These are phyloP conservation scores for Formicarius rufipectus DNA, from an alignment of 2,113 vertebrate species.

Conservation along the genomic window DNA sequence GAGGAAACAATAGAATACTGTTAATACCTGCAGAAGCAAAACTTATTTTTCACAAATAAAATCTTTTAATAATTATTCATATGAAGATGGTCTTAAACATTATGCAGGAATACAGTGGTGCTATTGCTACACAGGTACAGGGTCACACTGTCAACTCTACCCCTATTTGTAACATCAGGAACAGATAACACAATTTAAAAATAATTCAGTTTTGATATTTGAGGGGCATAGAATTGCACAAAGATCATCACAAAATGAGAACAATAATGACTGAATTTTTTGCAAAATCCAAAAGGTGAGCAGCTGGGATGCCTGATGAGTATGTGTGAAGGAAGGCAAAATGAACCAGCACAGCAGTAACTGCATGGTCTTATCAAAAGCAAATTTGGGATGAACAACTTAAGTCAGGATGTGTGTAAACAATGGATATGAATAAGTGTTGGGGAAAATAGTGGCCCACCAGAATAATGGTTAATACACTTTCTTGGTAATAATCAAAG, in stretches of 20 bases:
- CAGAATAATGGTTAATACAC: not conserved
- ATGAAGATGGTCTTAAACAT: not conserved
- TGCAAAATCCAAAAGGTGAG: not conserved
- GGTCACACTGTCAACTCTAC: not conserved
- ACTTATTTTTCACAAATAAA: conserved; percentile 21
- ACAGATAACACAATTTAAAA: not conserved
- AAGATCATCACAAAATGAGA: not conserved
- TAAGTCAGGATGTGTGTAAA: not conserved
- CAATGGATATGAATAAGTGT: not conserved
- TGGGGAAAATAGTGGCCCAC: not conserved
- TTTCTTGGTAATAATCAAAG: not conserved
- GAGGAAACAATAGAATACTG: not conserved
- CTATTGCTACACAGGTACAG: not conserved
- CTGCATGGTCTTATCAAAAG: not conserved
- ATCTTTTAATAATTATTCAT: not conserved
- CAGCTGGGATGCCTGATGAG: not conserved
- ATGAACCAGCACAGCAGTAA: not conserved
- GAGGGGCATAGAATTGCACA: not conserved
- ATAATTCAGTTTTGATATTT: not conserved
- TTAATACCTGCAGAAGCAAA: conserved; percentile 53
- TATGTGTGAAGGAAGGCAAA: not conserved
- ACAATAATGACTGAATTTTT: not conserved
- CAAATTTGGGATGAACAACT: not conserved
- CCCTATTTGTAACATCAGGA: not conserved
- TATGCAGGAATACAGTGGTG: not conserved